A percentile compares a stretch with the other conserved stretches of the same genome.
These are phyloP conservation scores for Scrobipalpa costella DNA, from an alignment of 2,888 invertebrate species.

Conservation along the genomic window DNA sequence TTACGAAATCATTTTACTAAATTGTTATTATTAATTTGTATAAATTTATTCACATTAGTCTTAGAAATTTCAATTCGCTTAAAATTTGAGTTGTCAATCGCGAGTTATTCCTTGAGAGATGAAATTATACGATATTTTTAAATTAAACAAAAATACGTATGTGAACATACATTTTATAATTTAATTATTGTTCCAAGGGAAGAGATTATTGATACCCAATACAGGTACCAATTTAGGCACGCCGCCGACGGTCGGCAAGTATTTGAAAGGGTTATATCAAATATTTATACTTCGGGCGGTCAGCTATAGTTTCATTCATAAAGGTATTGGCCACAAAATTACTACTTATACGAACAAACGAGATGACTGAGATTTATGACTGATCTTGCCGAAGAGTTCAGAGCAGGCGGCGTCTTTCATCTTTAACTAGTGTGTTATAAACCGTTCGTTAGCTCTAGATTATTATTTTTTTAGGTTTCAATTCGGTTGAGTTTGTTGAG, in stretches of 20 bases:
- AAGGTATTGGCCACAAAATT: conserved; percentile 41
- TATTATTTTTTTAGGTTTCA: conserved; percentile 40
- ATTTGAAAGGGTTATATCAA: conserved; percentile 26
- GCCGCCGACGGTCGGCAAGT: conserved; percentile 20
- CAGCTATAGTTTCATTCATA: conserved; percentile 40
- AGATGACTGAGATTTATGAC: conserved; percentile 44
- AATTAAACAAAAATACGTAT: no score
- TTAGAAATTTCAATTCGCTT: no score
- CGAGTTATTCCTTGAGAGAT: no score
- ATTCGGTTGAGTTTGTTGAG: background rate
- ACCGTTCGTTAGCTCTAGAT: conserved; percentile 54
- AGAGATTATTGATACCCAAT: background rate
- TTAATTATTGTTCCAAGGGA: background rate
- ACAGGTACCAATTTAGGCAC: conserved; percentile 9
- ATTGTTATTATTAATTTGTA: no score
- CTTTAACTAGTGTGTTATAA: conserved; percentile 52
- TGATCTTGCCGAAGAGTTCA: conserved; percentile 42
- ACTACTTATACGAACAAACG: conserved; percentile 36
- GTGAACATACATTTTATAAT: background rate
- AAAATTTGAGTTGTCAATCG: no score
- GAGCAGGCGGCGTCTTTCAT: conserved; percentile 53
- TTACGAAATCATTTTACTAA: no score
- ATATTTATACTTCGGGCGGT: conserved; percentile 21
- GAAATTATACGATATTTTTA: no score
- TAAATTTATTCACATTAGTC: no score